phyloP scores from a whole-genome alignment of 2,888 invertebrate genomes.

The Tortricodes alternella region DNA sequence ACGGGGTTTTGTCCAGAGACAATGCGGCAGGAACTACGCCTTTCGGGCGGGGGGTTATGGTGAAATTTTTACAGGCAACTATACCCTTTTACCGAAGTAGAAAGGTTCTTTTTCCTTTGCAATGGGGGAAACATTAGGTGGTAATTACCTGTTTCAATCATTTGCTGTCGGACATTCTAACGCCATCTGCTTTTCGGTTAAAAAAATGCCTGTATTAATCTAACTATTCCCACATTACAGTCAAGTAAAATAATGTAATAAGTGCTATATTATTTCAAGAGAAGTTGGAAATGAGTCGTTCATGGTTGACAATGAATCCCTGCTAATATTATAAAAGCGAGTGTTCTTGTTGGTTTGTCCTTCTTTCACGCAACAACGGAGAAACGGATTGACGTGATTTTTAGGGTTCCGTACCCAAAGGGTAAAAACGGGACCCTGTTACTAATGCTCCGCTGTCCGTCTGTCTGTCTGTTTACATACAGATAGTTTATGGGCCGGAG shows the following conservation, averaged over 20 bases:
- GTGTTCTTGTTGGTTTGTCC: too few species aligned
- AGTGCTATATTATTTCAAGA: neutral
- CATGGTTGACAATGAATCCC: too few species aligned
- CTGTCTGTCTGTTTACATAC: too few species aligned
- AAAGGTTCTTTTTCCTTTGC: conserved; percentile 41
- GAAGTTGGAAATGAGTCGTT: neutral
- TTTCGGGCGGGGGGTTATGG: conserved; percentile 39
- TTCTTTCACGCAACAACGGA: too few species aligned
- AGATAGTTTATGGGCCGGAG: too few species aligned
- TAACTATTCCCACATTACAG: neutral
- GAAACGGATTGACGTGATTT: too few species aligned
- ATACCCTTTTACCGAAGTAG: conserved; percentile 30
- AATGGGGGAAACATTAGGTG: conserved; percentile 1
- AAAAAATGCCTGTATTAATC: conserved; percentile 1
- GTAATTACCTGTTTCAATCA: conserved; percentile 25
- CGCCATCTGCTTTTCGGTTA: conserved; percentile 18
- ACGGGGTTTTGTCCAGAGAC: conserved; percentile 63
- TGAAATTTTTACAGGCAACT: conserved; percentile 28
- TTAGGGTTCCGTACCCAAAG: too few species aligned
- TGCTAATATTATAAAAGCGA: too few species aligned
- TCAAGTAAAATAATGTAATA: neutral
- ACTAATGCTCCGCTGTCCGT: too few species aligned
- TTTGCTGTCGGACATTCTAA: conserved; percentile 8
- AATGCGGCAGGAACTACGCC: conserved; percentile 74
- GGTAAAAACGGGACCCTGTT: too few species aligned